Conservation (phyloP, 2,888 invertebrate genomes). For the Xestia rhomboidea region DNA sequence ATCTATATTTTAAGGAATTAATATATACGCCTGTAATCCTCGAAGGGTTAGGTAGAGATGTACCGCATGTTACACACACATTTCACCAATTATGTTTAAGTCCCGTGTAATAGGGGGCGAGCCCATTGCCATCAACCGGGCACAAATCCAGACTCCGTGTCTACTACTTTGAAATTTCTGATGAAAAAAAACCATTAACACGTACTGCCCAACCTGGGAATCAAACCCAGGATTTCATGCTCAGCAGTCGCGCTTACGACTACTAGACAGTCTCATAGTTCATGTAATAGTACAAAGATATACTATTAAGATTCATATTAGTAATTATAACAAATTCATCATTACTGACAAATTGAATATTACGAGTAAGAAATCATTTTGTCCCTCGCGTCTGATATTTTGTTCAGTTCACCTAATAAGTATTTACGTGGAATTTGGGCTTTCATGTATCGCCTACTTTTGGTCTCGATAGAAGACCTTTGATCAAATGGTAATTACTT, state of each 20-base stretch:
- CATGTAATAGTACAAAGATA: background rate
- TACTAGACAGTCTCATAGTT: background rate
- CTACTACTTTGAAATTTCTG: too few species aligned
- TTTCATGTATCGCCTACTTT: background rate
- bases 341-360: conserved; percentile 23
- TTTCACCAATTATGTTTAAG: too few species aligned
- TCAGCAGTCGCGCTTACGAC: too few species aligned
- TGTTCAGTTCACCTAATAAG: background rate
- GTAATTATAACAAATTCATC: conserved; percentile 23
- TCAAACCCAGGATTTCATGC: too few species aligned
- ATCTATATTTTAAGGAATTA: background rate
- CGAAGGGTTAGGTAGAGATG: too few species aligned
- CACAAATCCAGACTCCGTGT: too few species aligned
- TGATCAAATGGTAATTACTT: conserved; percentile 34
- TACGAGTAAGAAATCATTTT: background rate
- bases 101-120: too few species aligned
- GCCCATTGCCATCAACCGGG: too few species aligned
- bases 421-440: conserved; percentile 25
- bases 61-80: too few species aligned
- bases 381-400: background rate
- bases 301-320: background rate
- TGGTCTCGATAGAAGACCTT: conserved; percentile 4
- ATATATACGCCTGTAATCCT: background rate
- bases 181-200: too few species aligned
- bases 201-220: too few species aligned